These are phyloP conservation scores for Planococcus citri DNA, from an alignment of 1,140 invertebrate genomes.

Conservation along the genomic window DNA sequence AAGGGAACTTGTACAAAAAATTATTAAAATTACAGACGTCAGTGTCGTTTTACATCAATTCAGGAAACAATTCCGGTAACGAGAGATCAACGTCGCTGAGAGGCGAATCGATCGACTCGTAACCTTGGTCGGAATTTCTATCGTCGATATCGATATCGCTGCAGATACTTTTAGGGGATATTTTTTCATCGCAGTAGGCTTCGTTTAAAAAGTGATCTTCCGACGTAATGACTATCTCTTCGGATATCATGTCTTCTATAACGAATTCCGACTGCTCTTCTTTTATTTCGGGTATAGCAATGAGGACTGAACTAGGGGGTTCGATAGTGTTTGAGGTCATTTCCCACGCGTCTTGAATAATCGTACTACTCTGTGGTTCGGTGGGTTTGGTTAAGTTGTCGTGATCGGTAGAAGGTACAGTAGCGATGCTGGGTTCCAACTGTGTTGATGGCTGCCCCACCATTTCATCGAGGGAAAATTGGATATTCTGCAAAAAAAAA, in stretches of 20 bases:
- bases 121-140: conserved; percentile 26
- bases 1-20: not conserved
- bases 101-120: conserved; percentile 28
- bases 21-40: not conserved
- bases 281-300: not conserved
- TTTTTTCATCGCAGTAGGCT: not conserved
- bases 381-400: not conserved
- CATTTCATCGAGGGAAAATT: not conserved
- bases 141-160: conserved; percentile 11
- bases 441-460: not conserved
- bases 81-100: conserved; percentile 21
- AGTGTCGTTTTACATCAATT: conserved; percentile 23
- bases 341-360: conserved; percentile 10
- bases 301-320: not conserved
- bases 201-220: not conserved
- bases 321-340: not conserved
- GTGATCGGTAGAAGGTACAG: not conserved
- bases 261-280: not conserved
- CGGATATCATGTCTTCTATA: conserved; percentile 4
- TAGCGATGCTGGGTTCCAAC: not conserved
- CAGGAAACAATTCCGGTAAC: conserved; percentile 25
- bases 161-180: not conserved
- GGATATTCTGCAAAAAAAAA: conserved; percentile 1
- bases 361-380: not conserved
- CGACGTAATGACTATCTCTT: conserved; percentile 6